phyloP scores from a whole-genome alignment of 1,140 invertebrate genomes.

The Sycobia sp. region DNA sequence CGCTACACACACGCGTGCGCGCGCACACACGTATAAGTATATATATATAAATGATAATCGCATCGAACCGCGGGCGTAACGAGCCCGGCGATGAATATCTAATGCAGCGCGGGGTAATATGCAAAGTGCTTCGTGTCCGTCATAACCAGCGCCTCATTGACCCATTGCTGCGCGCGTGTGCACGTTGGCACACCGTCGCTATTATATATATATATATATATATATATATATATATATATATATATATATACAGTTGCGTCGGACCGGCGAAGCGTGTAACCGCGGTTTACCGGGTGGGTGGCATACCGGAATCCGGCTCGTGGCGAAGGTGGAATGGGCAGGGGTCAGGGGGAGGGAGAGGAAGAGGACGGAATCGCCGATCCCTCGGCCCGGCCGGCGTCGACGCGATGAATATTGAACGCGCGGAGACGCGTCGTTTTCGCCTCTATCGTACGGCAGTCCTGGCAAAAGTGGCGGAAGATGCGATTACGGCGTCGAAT shows the following conservation, averaged over 20 bases:
- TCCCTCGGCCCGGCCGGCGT: no score
- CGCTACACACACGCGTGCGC: not conserved
- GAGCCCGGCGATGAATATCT: slow-evolving; percentile 53
- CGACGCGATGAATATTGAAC: slow-evolving; percentile 43
- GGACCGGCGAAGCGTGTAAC: slow-evolving; percentile 47
- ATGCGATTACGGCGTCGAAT: no score
- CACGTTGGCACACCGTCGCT: not conserved
- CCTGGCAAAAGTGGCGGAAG: no score
- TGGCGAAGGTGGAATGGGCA: no score
- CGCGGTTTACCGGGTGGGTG: slow-evolving; percentile 54
- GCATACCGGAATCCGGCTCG: slow-evolving; percentile 49
- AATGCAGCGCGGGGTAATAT: no score
- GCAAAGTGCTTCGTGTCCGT: slow-evolving; percentile 59
- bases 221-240: no score
- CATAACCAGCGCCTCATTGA: slow-evolving; percentile 62
- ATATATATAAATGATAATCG: not conserved
- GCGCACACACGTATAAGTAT: no score
- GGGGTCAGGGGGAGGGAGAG: no score
- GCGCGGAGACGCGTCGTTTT: no score
- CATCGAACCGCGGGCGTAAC: not conserved
- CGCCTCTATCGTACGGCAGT: no score
- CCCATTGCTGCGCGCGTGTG: slow-evolving; percentile 44
- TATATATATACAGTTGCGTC: no score
- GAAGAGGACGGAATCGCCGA: slow-evolving; percentile 41
- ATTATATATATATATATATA: no score